Evolutionary conservation across 2,113 vertebrate species (phyloP).

Genomic region (Saccopteryx bilineata): DNA sequence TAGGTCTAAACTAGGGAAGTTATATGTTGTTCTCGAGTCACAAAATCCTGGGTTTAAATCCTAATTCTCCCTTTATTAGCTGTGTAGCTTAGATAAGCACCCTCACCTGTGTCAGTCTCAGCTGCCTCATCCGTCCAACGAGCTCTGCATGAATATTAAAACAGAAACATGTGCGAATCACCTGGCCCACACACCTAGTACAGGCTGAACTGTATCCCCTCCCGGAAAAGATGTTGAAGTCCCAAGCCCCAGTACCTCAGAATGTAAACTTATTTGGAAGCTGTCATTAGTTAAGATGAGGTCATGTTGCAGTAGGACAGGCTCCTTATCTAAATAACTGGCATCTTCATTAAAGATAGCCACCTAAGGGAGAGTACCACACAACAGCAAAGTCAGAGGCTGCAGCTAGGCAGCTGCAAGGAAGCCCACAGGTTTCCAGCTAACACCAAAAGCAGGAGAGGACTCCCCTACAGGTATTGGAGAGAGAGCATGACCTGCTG

Average conservation of each 20-base stretch:
- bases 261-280: background rate
- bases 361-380: background rate
- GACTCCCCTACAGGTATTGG: background rate
- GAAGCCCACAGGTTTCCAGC: background rate
- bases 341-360: background rate
- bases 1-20: background rate
- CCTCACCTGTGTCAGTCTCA: background rate
- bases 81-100: background rate
- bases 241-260: background rate
- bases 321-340: background rate
- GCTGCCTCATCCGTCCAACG: background rate
- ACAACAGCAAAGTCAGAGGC: background rate
- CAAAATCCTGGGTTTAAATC: background rate
- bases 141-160: background rate
- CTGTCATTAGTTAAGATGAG: background rate
- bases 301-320: background rate
- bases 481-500: rapidly evolving
- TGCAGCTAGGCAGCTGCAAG: background rate
- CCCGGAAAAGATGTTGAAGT: background rate
- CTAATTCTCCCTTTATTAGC: background rate
- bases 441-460: background rate
- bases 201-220: background rate
- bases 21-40: background rate
- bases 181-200: background rate
- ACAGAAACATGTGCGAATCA: background rate